Evolutionary conservation across 2,113 vertebrate genomes (phyloP).

Genomic region (Crotalus horridus): DNA sequence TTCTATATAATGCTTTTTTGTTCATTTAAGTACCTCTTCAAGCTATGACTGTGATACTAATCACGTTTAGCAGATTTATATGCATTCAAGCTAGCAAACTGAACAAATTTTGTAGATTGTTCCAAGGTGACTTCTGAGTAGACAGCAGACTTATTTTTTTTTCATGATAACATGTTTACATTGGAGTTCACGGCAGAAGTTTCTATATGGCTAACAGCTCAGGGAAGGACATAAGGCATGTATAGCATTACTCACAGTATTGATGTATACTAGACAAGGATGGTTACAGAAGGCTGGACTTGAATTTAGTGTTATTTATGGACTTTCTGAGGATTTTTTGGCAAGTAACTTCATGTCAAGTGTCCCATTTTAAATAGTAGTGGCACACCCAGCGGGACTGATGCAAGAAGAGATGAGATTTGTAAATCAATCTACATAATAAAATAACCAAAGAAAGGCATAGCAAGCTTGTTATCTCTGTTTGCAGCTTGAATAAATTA

Average conservation of each 20-base stretch:
- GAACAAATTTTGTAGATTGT: neutral
- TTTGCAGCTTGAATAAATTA: constrained; percentile 27
- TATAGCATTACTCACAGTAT: neutral
- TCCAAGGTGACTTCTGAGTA: neutral
- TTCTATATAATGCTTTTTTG: neutral
- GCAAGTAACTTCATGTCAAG: neutral
- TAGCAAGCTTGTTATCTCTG: constrained; percentile 15
- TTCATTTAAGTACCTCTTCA: neutral
- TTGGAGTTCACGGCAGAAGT: neutral
- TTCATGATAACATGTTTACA: neutral
- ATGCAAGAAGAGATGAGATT: neutral
- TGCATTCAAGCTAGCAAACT: neutral
- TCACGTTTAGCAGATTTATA: neutral
- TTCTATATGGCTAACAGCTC: neutral
- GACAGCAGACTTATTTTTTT: neutral
- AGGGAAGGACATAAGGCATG: neutral
- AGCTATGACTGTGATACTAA: neutral
- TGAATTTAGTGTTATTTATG: neutral
- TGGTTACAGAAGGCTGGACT: neutral
- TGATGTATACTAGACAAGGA: neutral
- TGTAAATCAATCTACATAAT: constrained; percentile 11
- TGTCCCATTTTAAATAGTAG: neutral
- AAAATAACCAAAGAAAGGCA: neutral
- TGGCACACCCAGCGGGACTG: neutral
- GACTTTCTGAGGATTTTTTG: neutral